These are phyloP conservation scores for Solenopsis fugax DNA, from an alignment of 1,140 invertebrate genomes.

Conservation along the genomic window DNA sequence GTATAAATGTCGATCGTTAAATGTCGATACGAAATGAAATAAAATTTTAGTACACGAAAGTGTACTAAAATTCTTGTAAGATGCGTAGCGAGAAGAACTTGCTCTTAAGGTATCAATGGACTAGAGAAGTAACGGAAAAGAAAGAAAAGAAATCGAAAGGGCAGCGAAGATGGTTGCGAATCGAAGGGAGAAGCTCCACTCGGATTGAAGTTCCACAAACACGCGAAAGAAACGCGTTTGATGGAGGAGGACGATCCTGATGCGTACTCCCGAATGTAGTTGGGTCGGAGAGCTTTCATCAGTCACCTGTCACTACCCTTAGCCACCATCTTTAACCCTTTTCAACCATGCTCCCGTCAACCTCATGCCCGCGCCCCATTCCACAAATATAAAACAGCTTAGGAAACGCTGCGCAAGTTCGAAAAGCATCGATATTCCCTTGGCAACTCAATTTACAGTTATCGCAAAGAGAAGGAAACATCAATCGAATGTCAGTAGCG, in stretches of 20 bases:
- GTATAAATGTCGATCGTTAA: background rate
- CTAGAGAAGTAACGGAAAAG: slow-evolving; percentile 8
- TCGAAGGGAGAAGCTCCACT: background rate
- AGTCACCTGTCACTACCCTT: slow-evolving; percentile 77
- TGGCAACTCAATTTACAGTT: slow-evolving; percentile 63
- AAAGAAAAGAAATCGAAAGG: slow-evolving; percentile 34
- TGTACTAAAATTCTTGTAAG: background rate
- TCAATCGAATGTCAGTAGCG: slow-evolving; percentile 43
- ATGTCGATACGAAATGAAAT: background rate
- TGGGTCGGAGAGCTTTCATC: slow-evolving; percentile 72
- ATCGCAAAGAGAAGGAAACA: slow-evolving; percentile 56
- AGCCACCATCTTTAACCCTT: slow-evolving; percentile 66
- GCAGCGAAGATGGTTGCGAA: slow-evolving; percentile 6
- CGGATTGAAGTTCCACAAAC: slow-evolving; percentile 24
- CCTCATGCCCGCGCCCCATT: slow-evolving; percentile 47
- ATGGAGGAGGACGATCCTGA: slow-evolving; percentile 54
- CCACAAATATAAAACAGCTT: slow-evolving; percentile 50
- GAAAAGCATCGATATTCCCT: slow-evolving; percentile 54
- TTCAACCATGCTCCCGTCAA: slow-evolving; percentile 58
- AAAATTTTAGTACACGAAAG: background rate
- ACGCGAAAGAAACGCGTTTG: slow-evolving; percentile 46
- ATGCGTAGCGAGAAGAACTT: background rate
- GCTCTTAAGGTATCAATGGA: background rate
- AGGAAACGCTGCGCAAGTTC: slow-evolving; percentile 52
- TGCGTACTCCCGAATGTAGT: slow-evolving; percentile 44